Conservation (phyloP, 2,797 vertebrate species). For the Odontamblyopus rebecca region DNA sequence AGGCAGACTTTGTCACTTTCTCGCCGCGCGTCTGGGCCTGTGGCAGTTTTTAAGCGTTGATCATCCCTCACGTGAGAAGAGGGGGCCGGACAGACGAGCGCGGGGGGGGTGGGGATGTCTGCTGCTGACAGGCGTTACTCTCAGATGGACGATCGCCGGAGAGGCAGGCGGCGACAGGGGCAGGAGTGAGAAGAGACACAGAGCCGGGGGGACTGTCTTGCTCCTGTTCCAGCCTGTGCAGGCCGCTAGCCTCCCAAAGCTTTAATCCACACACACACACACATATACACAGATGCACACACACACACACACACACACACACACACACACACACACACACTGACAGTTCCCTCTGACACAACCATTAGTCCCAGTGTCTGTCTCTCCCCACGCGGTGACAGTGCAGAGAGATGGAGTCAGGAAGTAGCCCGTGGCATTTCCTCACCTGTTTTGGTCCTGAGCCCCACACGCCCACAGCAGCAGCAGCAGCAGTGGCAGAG, state of each 20-base stretch:
- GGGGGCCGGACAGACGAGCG: neutral
- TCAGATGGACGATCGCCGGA: slow-evolving; percentile 72
- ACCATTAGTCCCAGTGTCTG: slow-evolving; percentile 55
- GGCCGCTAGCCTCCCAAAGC: slow-evolving; percentile 50
- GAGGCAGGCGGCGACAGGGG: slow-evolving; percentile 72
- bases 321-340: slow-evolving; percentile 23
- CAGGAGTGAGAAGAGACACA: slow-evolving; percentile 77
- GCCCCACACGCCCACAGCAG: slow-evolving; percentile 37
- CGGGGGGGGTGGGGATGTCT: slow-evolving; percentile 53
- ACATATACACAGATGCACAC: too few species aligned
- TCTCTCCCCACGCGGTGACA: slow-evolving; percentile 18
- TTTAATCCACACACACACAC: slow-evolving; percentile 39
- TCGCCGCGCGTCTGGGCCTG: slow-evolving; percentile 44
- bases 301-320: too few species aligned
- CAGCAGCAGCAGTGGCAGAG: slow-evolving; percentile 10
- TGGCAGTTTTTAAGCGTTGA: slow-evolving; percentile 55
- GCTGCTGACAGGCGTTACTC: slow-evolving; percentile 61
- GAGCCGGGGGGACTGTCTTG: slow-evolving; percentile 45
- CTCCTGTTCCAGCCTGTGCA: slow-evolving; percentile 28
- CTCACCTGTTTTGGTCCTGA: slow-evolving; percentile 52
- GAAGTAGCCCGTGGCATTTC: slow-evolving; percentile 54
- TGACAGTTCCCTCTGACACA: slow-evolving; percentile 68
- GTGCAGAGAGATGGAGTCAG: slow-evolving; percentile 56
- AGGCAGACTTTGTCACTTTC: slow-evolving; percentile 50
- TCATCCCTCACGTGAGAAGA: slow-evolving; percentile 52